Evolutionary conservation across 2,113 vertebrate genomes (phyloP).

Genomic region (Psilopsiagon aymara): DNA sequence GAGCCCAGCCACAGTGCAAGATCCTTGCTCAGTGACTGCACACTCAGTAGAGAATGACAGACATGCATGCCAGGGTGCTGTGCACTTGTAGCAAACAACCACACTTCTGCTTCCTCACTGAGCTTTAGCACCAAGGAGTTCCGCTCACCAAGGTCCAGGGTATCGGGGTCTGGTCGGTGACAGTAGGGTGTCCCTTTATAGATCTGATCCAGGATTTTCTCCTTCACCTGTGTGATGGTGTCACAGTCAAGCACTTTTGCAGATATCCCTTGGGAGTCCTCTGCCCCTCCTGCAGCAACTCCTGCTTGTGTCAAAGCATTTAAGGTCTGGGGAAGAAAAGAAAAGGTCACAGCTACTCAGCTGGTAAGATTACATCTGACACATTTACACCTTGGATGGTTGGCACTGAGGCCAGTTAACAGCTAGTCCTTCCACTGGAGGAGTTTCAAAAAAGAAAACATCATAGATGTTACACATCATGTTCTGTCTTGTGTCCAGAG

Average conservation of each 20-base stretch:
- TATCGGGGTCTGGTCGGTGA: conserved; percentile 88
- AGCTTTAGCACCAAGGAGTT: not conserved
- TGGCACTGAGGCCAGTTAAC: not conserved
- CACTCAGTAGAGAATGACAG: not conserved
- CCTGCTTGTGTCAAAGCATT: conserved; percentile 86
- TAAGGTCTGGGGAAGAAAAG: conserved; percentile 80
- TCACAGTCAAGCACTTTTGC: conserved; percentile 94
- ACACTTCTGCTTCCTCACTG: not conserved
- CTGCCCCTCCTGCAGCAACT: conserved; percentile 71
- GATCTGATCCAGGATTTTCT: conserved; percentile 96
- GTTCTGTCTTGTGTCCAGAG: not conserved
- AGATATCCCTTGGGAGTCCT: conserved; percentile 85
- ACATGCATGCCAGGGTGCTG: not conserved
- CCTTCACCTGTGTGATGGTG: conserved; percentile 96
- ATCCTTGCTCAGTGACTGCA: not conserved
- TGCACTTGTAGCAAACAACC: not conserved
- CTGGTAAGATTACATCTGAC: not conserved
- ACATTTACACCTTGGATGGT: not conserved
- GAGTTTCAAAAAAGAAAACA: not conserved
- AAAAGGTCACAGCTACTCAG: not conserved
- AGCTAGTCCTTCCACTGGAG: not conserved
- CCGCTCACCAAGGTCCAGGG: conserved; percentile 91
- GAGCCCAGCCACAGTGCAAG: not conserved
- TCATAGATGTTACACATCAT: not conserved
- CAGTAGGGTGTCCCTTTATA: conserved; percentile 92